These are phyloP conservation scores for Hirudo medicinalis DNA, from an alignment of 1,140 invertebrate genomes.

Conservation along the genomic window DNA sequence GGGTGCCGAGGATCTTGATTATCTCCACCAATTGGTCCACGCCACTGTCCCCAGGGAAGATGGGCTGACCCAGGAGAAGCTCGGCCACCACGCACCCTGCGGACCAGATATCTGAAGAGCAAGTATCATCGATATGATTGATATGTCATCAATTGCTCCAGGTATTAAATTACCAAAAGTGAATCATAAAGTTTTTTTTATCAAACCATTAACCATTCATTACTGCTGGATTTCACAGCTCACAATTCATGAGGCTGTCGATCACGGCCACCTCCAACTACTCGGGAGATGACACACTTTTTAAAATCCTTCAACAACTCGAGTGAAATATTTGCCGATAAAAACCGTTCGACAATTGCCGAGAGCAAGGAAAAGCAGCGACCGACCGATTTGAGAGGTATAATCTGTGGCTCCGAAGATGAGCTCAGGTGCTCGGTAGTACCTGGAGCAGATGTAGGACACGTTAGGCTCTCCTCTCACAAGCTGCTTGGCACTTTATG, in stretches of 20 bases:
- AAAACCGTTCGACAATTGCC: neutral
- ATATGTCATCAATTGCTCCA: no score
- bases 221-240: no score
- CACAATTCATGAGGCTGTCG: no score
- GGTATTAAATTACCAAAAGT: no score
- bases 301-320: no score
- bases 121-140: neutral
- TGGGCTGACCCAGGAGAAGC: constrained; percentile 91
- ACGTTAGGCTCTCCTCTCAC: constrained; percentile 98
- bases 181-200: no score
- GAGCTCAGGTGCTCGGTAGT: constrained; percentile 94
- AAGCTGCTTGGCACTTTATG: constrained; percentile 73
- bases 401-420: constrained; percentile 99
- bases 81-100: constrained; percentile 96
- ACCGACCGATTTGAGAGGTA: constrained; percentile 55
- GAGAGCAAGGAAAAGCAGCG: no score
- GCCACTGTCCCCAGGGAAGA: constrained; percentile 96
- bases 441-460: constrained; percentile 98
- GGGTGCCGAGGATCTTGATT: constrained; percentile 76
- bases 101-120: constrained; percentile 75
- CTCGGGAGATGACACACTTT: no score
- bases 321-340: neutral
- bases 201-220: no score
- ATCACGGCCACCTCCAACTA: no score
- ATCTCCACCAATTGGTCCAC: constrained; percentile 99